Percentiles rank a stretch among this genome's conserved stretches.
Evolutionary conservation across 1,140 invertebrate genomes (phyloP).

Genomic region (Formica selysi): DNA sequence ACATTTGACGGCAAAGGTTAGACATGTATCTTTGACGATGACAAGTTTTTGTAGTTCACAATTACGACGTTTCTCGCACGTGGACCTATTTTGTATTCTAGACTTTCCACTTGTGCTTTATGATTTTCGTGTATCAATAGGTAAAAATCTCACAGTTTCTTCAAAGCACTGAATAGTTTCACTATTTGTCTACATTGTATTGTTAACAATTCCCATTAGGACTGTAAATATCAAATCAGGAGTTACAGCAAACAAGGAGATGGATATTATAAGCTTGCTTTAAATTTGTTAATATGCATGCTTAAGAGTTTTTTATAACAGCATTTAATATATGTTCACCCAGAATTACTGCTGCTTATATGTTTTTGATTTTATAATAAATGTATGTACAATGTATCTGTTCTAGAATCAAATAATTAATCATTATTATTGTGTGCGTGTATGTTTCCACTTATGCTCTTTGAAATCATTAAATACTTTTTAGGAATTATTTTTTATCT

Average conservation of each 20-base stretch:
- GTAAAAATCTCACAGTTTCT: slow-evolving; percentile 10
- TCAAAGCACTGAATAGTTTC: slow-evolving; percentile 4
- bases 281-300: slow-evolving; percentile 38
- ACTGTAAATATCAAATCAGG: background rate
- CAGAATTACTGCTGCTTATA: slow-evolving; percentile 18
- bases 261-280: slow-evolving; percentile 16
- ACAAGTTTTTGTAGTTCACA: slow-evolving; percentile 59
- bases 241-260: slow-evolving; percentile 11
- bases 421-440: background rate
- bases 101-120: slow-evolving; percentile 38
- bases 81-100: slow-evolving; percentile 58
- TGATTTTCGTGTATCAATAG: slow-evolving; percentile 36
- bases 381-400: background rate
- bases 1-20: slow-evolving; percentile 89
- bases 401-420: slow-evolving; percentile 9
- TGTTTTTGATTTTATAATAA: slow-evolving; percentile 12
- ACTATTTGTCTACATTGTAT: slow-evolving; percentile 30
- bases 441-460: background rate
- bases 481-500: slow-evolving; percentile 26
- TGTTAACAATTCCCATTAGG: slow-evolving; percentile 46
- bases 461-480: background rate
- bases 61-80: slow-evolving; percentile 55
- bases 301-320: slow-evolving; percentile 13
- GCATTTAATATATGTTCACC: slow-evolving; percentile 13
- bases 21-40: slow-evolving; percentile 75